Evolutionary conservation across 2,888 invertebrate species (phyloP).

Genomic region (Conus canariensis): DNA sequence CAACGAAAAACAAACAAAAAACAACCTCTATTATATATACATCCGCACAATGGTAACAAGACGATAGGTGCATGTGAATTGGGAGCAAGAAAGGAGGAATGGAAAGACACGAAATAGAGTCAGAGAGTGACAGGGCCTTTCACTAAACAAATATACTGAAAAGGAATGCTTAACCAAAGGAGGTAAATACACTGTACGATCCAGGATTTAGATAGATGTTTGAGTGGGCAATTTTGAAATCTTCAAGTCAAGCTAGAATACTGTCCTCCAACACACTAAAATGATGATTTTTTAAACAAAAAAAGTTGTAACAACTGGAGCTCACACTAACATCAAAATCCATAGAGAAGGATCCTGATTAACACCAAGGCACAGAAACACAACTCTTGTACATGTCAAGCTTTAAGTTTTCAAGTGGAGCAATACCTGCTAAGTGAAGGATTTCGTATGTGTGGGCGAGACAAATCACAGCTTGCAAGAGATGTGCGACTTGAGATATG

Average conservation of each 20-base stretch:
- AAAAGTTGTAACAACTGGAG: neutral
- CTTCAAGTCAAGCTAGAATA: neutral
- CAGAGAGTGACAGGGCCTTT: neutral
- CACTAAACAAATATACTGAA: neutral
- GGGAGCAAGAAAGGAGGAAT: neutral
- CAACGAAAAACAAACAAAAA: neutral
- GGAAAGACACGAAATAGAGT: neutral
- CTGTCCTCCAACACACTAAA: neutral
- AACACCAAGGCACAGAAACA: slow-evolving; percentile 13
- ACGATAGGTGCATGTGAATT: no score
- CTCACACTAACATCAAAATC: neutral
- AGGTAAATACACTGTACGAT: neutral
- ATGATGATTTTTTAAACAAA: neutral
- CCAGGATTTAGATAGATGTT: slow-evolving; percentile 3
- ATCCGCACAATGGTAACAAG: neutral
- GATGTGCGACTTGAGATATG: no score
- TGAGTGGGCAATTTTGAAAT: neutral
- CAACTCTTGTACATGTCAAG: neutral
- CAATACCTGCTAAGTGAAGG: no score
- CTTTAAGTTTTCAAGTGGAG: no score
- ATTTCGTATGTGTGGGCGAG: no score
- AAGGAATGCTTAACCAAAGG: neutral
- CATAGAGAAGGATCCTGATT: neutral
- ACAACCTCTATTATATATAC: neutral
- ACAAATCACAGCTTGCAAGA: no score